Percentiles rank a stretch among this genome's conserved stretches.
phyloP scores from a whole-genome alignment of 2,888 invertebrate species.

The Cataglyphis altisquamis region DNA sequence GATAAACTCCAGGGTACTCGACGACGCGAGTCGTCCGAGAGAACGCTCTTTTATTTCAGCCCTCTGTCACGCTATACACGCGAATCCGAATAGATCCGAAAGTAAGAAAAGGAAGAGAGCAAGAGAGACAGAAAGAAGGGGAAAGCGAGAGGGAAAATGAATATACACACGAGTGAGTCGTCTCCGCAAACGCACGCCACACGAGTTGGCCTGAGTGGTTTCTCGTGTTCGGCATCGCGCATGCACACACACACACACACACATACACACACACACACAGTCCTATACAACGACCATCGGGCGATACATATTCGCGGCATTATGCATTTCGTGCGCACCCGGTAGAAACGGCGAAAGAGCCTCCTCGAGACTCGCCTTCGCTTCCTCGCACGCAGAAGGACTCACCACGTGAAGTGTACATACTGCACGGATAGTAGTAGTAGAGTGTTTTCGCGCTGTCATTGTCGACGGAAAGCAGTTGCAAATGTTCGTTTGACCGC shows the following conservation, averaged over 20 bases:
- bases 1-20: conserved; percentile 35
- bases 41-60: conserved; percentile 43
- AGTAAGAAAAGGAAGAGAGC: neutral
- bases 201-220: conserved; percentile 73
- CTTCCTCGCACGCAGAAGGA: conserved; percentile 6
- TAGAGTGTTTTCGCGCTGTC: conserved; percentile 38
- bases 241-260: conserved; percentile 43
- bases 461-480: conserved; percentile 5
- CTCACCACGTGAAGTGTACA: conserved; percentile 19
- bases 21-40: conserved; percentile 34
- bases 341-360: conserved; percentile 27
- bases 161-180: conserved; percentile 36
- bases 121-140: neutral
- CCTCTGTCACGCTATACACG: conserved; percentile 16
- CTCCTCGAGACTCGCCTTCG: conserved; percentile 37
- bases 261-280: neutral
- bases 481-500: conserved; percentile 44
- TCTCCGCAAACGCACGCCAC: conserved; percentile 59
- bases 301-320: neutral
- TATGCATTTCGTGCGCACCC: conserved; percentile 31
- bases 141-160: neutral
- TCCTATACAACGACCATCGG: conserved; percentile 14
- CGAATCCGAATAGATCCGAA: conserved; percentile 18
- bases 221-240: conserved; percentile 71
- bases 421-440: neutral